Percentiles rank a stretch among this genome's conserved stretches.
Evolutionary conservation across 2,797 vertebrate species (phyloP).

Genomic region (Avahi laniger): DNA sequence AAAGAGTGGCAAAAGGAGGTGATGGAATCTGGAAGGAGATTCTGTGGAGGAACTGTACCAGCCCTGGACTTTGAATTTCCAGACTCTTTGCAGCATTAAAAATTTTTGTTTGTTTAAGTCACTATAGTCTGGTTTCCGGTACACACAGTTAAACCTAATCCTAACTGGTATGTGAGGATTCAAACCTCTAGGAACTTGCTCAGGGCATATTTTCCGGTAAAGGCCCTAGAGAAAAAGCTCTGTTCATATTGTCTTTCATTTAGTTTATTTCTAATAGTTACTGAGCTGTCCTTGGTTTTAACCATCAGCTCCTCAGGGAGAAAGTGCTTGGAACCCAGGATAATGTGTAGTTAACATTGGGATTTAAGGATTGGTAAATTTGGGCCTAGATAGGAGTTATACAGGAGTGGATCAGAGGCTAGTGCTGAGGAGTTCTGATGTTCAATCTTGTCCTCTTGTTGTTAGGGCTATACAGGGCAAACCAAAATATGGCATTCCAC

Average conservation of each 20-base stretch:
- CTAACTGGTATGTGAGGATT: not conserved
- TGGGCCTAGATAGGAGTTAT: not conserved
- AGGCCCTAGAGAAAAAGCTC: not conserved
- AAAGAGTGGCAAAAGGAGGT: not conserved
- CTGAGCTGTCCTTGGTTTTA: not conserved
- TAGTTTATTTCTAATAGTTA: not conserved
- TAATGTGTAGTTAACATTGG: not conserved
- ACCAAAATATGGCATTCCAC: not conserved
- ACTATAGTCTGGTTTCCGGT: not conserved
- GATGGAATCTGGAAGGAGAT: not conserved
- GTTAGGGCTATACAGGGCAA: not conserved
- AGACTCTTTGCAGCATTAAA: not conserved
- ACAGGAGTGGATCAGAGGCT: not conserved
- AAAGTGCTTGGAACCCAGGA: not conserved
- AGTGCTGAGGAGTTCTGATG: not conserved
- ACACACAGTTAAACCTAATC: not conserved
- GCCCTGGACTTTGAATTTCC: not conserved
- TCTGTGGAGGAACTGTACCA: not conserved
- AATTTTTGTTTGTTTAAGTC: not conserved
- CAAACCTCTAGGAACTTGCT: not conserved
- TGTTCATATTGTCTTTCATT: not conserved
- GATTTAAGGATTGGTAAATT: slow-evolving; percentile 1
- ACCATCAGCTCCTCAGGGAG: not conserved
- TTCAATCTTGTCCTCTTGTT: not conserved
- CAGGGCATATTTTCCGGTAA: not conserved